phyloP scores from a whole-genome alignment of 1,140 invertebrate species.

The Drosophila funebris region DNA sequence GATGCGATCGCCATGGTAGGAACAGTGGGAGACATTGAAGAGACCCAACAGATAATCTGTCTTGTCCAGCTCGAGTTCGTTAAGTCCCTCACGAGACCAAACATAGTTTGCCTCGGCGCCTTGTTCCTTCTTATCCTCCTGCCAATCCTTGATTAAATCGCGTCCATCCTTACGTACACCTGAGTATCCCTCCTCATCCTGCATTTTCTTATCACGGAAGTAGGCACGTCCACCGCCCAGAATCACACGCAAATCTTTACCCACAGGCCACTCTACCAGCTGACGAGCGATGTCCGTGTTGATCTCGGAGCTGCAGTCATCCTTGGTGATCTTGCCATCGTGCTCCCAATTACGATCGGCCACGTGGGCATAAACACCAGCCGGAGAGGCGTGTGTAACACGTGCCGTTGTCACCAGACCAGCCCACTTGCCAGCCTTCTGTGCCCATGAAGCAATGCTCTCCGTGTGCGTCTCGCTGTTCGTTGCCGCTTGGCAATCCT shows the following conservation, averaged over 20 bases:
- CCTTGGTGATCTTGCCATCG: slow-evolving; percentile 85
- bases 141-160: slow-evolving; percentile 89
- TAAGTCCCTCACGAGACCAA: slow-evolving; percentile 87
- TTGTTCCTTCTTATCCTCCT: slow-evolving; percentile 85
- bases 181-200: slow-evolving; percentile 87
- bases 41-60: slow-evolving; percentile 90
- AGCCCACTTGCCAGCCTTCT: slow-evolving; percentile 88
- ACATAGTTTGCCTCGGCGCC: slow-evolving; percentile 86
- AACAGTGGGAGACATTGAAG: slow-evolving; percentile 84
- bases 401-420: slow-evolving; percentile 91
- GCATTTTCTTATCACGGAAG: slow-evolving; percentile 86
- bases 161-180: slow-evolving; percentile 85
- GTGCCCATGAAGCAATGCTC: slow-evolving; percentile 88
- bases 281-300: slow-evolving; percentile 90
- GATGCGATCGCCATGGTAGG: slow-evolving; percentile 84
- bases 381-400: slow-evolving; percentile 92
- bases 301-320: slow-evolving; percentile 64
- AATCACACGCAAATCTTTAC: slow-evolving; percentile 86
- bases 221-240: slow-evolving; percentile 90
- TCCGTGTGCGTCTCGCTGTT: slow-evolving; percentile 85
- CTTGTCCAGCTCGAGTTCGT: slow-evolving; percentile 85
- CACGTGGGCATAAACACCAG: slow-evolving; percentile 92
- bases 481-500: slow-evolving; percentile 84
- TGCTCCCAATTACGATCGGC: slow-evolving; percentile 91
- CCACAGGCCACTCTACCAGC: slow-evolving; percentile 88